These are phyloP conservation scores for Glaucomys volans DNA, from an alignment of 2,113 vertebrate genomes.

Conservation along the genomic window DNA sequence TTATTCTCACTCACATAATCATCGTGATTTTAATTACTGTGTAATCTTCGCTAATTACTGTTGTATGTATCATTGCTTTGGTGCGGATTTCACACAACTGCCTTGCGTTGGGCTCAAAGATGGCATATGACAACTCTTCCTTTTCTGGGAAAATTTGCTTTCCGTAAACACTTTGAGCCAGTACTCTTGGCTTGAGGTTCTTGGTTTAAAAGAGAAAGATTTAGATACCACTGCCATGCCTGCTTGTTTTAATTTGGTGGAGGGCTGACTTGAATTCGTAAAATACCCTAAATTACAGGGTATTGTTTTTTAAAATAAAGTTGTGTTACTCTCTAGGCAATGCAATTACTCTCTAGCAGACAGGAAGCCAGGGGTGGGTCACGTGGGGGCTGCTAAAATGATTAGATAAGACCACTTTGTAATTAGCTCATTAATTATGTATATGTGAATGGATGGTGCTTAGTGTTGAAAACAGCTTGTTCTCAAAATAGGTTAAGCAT, in stretches of 20 bases:
- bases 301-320: conserved; percentile 71
- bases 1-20: conserved; percentile 86
- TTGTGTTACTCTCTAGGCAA: conserved; percentile 68
- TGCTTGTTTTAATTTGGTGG: conserved; percentile 27
- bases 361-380: conserved; percentile 22
- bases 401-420: conserved; percentile 68
- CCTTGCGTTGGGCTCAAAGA: conserved; percentile 78
- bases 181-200: not conserved
- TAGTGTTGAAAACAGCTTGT: conserved; percentile 49
- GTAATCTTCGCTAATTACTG: conserved; percentile 89
- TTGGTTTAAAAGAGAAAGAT: not conserved
- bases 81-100: conserved; percentile 84
- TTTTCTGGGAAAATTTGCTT: conserved; percentile 48
- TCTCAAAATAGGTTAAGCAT: conserved; percentile 50
- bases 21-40: conserved; percentile 89
- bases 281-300: conserved; percentile 65
- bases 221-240: not conserved
- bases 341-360: conserved; percentile 46
- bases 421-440: conserved; percentile 82
- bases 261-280: conserved; percentile 64
- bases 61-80: conserved; percentile 88
- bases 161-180: conserved; percentile 52
- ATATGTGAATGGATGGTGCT: conserved; percentile 68
- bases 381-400: conserved; percentile 49
- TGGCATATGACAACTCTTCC: conserved; percentile 47